phyloP scores from a whole-genome alignment of 2,797 vertebrate genomes.

The Poecilia wingei region DNA sequence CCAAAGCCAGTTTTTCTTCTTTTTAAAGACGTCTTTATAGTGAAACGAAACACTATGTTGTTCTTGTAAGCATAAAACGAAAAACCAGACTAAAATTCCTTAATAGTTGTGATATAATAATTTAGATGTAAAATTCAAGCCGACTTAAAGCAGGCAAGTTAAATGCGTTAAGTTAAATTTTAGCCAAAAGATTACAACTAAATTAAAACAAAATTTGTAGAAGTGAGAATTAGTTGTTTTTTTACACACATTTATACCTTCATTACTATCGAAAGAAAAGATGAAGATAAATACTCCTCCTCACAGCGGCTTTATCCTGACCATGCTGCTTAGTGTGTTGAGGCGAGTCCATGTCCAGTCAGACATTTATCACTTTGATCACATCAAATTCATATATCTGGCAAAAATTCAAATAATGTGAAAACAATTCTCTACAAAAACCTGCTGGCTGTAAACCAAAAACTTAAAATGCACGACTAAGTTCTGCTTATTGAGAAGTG shows the following conservation, averaged over 20 bases:
- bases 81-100: not conserved
- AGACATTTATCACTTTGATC: too few relatives aligned
- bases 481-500: not conserved
- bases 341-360: too few relatives aligned
- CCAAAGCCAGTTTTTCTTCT: not conserved
- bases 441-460: not conserved
- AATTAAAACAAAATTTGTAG: too few relatives aligned
- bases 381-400: not conserved
- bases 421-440: not conserved
- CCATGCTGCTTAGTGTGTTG: not conserved
- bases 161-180: too few relatives aligned
- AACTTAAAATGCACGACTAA: not conserved
- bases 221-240: too few relatives aligned
- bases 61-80: not conserved
- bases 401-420: not conserved
- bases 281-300: not conserved
- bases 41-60: not conserved
- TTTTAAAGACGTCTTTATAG: not conserved
- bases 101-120: not conserved
- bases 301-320: not conserved
- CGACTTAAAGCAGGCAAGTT: not conserved
- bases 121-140: not conserved
- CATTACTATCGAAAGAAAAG: not conserved
- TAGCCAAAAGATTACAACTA: too few relatives aligned
- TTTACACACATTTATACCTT: too few relatives aligned